Evolutionary conservation across 2,797 vertebrate species (phyloP).

Genomic region (Psittacula derbiana): DNA sequence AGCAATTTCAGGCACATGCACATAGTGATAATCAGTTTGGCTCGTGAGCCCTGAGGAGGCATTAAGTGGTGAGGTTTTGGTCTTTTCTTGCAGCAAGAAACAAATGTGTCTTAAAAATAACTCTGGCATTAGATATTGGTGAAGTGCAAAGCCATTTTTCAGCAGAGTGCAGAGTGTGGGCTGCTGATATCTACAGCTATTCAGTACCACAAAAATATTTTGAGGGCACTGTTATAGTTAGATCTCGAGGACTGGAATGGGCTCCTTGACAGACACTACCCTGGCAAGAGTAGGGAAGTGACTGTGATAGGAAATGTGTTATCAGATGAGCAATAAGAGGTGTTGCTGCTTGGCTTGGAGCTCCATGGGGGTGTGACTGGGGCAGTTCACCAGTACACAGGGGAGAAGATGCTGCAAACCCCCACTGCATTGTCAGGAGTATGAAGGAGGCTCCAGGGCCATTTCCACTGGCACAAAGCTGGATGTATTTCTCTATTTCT

Average conservation of each 20-base stretch:
- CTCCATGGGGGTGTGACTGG: accelerated
- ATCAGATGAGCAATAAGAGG: background rate
- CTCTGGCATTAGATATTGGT: background rate
- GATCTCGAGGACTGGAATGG: background rate
- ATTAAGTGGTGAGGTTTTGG: background rate
- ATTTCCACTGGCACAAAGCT: background rate
- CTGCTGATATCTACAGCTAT: background rate
- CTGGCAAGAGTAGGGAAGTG: background rate
- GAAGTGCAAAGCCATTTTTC: background rate
- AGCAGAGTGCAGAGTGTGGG: background rate
- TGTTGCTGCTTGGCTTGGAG: background rate
- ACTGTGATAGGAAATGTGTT: background rate
- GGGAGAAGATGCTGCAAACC: background rate
- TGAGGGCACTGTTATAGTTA: background rate
- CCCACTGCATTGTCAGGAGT: background rate
- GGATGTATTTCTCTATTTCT: background rate
- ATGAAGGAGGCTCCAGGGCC: background rate
- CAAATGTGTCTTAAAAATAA: background rate
- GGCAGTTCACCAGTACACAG: accelerated
- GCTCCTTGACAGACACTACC: background rate
- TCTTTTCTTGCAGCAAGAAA: slow-evolving; percentile 31
- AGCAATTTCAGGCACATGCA: background rate
- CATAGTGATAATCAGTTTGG: background rate
- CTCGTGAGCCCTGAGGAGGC: background rate
- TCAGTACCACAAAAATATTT: background rate